phyloP scores from a whole-genome alignment of 1,140 invertebrate species.

The Lerema accius region DNA sequence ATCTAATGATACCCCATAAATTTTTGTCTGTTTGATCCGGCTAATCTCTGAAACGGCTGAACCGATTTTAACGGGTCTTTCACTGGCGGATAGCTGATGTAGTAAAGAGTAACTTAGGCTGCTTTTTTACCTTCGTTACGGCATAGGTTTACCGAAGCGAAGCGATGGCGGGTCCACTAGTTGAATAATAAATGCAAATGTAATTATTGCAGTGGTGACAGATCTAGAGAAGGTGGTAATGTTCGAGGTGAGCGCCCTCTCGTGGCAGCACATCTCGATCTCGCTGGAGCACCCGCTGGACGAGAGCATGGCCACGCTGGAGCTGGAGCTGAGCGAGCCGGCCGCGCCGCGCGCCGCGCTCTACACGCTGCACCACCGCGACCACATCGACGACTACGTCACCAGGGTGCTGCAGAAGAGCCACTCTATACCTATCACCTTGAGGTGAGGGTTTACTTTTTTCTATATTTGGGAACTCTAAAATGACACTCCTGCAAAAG shows the following conservation, averaged over 20 bases:
- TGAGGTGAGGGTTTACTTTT: conserved; percentile 71
- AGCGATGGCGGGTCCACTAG: too few species aligned
- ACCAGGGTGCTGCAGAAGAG: conserved; percentile 94
- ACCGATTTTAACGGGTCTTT: too few species aligned
- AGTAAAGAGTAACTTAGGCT: too few species aligned
- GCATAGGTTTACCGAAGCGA: too few species aligned
- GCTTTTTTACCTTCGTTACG: too few species aligned
- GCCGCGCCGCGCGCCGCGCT: conserved; percentile 86
- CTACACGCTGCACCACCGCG: conserved; percentile 78
- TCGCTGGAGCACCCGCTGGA: conserved; percentile 96
- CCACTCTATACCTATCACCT: conserved; percentile 95
- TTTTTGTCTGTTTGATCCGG: too few species aligned
- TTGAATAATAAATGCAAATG: too few species aligned
- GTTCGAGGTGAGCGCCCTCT: conserved; percentile 95
- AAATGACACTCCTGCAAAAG: too few species aligned
- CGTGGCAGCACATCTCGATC: conserved; percentile 94
- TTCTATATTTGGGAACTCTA: too few species aligned
- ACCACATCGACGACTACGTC: conserved; percentile 89
- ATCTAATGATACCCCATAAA: too few species aligned
- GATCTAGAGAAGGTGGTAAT: conserved; percentile 92
- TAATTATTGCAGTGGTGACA: conserved; percentile 61
- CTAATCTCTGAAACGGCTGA: too few species aligned
- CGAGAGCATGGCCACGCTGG: conserved; percentile 95
- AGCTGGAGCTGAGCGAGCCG: conserved; percentile 93
- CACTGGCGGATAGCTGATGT: too few species aligned